Base-by-base conservation (phyloP, 1,140 invertebrate genomes). In the Trachymyrmex cornetzi region DNA sequence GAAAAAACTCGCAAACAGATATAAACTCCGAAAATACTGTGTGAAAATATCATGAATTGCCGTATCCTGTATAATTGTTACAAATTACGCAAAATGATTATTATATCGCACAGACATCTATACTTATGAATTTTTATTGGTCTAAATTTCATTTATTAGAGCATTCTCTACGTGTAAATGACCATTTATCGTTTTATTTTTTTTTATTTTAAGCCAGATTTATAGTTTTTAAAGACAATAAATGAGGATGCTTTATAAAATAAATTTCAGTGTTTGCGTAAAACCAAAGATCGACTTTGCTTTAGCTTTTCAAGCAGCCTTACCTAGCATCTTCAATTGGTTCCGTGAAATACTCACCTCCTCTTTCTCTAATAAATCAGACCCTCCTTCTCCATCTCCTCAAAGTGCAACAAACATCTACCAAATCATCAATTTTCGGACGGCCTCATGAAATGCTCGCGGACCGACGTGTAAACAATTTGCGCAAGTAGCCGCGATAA, bases 401-500 rank as follows among this genome's bases (percentile, higher is more conserved):
- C 24, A 38, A 75, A 74, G 71, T 84, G 69, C 53, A 84, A 74
- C 80, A 84, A 84, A 84, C 69, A 75, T 61, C 67, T 61, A 75
- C 19, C 57, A 74, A 84, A 84, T 74, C 80, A 84, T 84, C 80
- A 84, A 84, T 84, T 84, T 84, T 84, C 57, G 80, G 63, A 82
- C 67, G 67, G 69, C 69, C 80, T 84, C 80, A 84, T 84, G 80
- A 84, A 84, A 84, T 61, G 80, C 55, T 75, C 80, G 69, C 69
- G 80, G 80, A 44, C 48, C 22, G 19, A 59, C 38, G 48, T 69
- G 80, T 79, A 88, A 90, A 90, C 80, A 85, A 64, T 90, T 85
- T 71, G 53, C 77, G 72, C 86, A 81, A 88, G 89, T 81, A 90
- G 67, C 77, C 61, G 57, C 74, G 61, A 90, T 90, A 90, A 90